Evolutionary conservation across 2,888 invertebrate species (phyloP).

Genomic region (Zygaena filipendulae): DNA sequence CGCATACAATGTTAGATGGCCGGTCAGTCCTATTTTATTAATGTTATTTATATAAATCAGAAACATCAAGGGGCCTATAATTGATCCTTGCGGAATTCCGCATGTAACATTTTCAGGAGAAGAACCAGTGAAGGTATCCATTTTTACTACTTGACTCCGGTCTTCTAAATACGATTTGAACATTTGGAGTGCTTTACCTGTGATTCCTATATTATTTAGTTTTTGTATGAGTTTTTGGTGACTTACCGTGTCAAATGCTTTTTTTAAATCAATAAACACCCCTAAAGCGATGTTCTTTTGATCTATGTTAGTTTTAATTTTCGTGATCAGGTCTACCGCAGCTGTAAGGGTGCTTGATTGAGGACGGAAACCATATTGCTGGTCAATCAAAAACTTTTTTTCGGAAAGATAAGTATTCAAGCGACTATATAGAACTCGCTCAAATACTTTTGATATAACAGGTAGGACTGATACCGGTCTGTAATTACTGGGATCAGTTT

Average conservation of each 20-base stretch:
- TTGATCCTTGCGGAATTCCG: constrained; percentile 12
- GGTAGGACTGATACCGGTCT: constrained; percentile 13
- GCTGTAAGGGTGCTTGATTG: constrained; percentile 12
- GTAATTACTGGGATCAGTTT: constrained; percentile 14
- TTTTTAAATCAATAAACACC: constrained; percentile 14
- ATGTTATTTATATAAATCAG: constrained; percentile 7
- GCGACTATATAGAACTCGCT: constrained; percentile 3
- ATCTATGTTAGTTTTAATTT: constrained; percentile 15
- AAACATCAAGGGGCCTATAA: constrained; percentile 9
- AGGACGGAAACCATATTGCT: constrained; percentile 7
- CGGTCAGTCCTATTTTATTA: constrained; percentile 1
- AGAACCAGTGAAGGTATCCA: constrained; percentile 3
- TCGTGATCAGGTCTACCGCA: constrained; percentile 11
- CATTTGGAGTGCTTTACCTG: constrained; percentile 4
- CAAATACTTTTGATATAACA: constrained; percentile 7
- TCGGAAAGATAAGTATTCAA: constrained; percentile 1
- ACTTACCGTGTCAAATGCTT: constrained; percentile 11
- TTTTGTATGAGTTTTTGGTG: constrained; percentile 7
- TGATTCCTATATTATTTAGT: constrained; percentile 7
- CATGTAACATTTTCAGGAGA: constrained; percentile 1
- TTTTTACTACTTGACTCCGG: constrained; percentile 11
- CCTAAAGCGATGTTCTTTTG: constrained; percentile 11
- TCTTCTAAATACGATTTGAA: constrained; percentile 11
- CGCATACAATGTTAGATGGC: constrained; percentile 2
- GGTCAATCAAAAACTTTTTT: not conserved